These are phyloP conservation scores for Drosophila kanekoi DNA, from an alignment of 2,888 invertebrate species.

Conservation along the genomic window DNA sequence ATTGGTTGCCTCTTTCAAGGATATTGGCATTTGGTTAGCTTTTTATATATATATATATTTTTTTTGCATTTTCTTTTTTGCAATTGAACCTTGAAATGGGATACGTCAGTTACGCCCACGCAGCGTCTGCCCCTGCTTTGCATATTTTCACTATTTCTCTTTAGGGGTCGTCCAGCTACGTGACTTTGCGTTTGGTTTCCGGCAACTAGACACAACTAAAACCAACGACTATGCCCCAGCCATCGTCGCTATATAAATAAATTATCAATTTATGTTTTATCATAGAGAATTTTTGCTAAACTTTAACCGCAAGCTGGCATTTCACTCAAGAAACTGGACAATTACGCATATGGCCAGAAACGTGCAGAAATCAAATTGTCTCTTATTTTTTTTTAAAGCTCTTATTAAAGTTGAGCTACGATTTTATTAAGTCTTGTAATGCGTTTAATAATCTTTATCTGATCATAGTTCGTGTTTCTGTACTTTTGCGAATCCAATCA, in stretches of 20 bases:
- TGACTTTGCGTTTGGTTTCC: slow-evolving; percentile 58
- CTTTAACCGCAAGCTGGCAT: slow-evolving; percentile 18
- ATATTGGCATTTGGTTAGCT: slow-evolving; percentile 58
- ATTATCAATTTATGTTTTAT: slow-evolving; percentile 57
- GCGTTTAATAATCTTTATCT: too few relatives aligned
- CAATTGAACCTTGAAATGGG: slow-evolving; percentile 69
- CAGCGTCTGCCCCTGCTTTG: slow-evolving; percentile 61
- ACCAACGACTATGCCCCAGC: slow-evolving; percentile 17
- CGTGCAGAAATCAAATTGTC: slow-evolving; percentile 6
- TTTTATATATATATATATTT: slow-evolving; percentile 9
- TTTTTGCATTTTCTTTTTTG: slow-evolving; percentile 21
- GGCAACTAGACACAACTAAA: slow-evolving; percentile 10
- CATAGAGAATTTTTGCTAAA: slow-evolving; percentile 22
- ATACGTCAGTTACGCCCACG: slow-evolving; percentile 60
- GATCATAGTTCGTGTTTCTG: too few relatives aligned
- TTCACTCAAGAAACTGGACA: neutral
- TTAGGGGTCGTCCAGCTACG: slow-evolving; percentile 62
- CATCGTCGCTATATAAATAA: slow-evolving; percentile 47
- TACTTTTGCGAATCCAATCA: too few relatives aligned
- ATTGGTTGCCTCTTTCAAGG: slow-evolving; percentile 59
- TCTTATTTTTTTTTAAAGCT: neutral
- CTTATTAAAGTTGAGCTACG: neutral
- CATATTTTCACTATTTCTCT: slow-evolving; percentile 79
- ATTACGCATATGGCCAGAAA: neutral
- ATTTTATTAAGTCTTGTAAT: too few relatives aligned